Evolutionary conservation across 35 echinoderm and acorn worm genomes (phyloP), one percentile per base, ranked within the genome.

Genomic region (Anneissia japonica): DNA sequence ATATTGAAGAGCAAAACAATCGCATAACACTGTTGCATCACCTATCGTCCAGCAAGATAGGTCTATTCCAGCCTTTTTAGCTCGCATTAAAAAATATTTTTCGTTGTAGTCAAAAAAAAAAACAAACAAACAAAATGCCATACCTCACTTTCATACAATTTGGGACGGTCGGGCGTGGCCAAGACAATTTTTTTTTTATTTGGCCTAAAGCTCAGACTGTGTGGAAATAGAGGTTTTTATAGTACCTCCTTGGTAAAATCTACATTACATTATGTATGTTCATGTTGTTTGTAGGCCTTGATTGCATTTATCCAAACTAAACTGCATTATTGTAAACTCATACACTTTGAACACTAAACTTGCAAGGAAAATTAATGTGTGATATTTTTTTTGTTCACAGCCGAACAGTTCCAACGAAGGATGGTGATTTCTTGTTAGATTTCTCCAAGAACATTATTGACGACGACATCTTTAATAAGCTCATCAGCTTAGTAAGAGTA

Each of bases 391-490:
- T 90, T 77, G n/a, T 26, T 86, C 86, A 19, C 72, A 90, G 87
- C 31, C 26, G 82, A 39, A 46, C 72, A n/a, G 26, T 93, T 33
- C 83, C 84, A 12, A 87, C 84, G 9, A 30, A 46, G 1, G 81
- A 88, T 77, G 90, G 89, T 12, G 85, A 91, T 36, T 78, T 89
- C 34, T 51, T 92, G 34, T 77, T 98, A 21, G 95, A 98, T 84
- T 98, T 82, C 36, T 98, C 95, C 35, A 98, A 98, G 83, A 98
- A 98, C 84, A 86, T 91, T 37, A 86, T 98, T 21, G 81, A 91
- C 80, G 95, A 93, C 29, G 95, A 98, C 88, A 82, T 89, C 37
- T 82, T 98, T 39, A 72, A 80, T 51, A 80, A 88, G 29, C 92
- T 98, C 16, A 64, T 94, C 30, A 39, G 91, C 37, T 72, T 98